Conservation (phyloP, 2,797 vertebrate genomes). For the Streptopelia turtur region DNA sequence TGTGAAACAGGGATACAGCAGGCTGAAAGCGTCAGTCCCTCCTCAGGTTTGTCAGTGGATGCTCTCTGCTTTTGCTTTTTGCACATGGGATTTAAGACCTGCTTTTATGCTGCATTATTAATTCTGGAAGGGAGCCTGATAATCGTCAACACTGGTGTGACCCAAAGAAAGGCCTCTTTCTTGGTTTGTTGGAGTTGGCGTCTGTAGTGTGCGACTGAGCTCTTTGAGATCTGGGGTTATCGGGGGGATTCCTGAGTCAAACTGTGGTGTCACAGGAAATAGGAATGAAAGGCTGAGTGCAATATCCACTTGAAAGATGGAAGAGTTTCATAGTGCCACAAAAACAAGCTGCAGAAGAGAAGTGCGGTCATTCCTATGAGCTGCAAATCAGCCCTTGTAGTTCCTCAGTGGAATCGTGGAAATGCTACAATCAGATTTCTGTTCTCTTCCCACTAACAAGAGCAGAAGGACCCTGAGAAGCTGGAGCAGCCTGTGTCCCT, state of each 20-base stretch:
- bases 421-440: not conserved
- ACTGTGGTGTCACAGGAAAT: not conserved
- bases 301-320: not conserved
- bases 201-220: not conserved
- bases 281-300: not conserved
- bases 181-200: not conserved
- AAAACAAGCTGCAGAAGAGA: not conserved
- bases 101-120: not conserved
- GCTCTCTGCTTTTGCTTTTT: not conserved
- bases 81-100: not conserved
- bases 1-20: fast-evolving
- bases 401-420: not conserved
- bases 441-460: not conserved
- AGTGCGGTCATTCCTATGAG: not conserved
- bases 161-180: not conserved
- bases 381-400: not conserved
- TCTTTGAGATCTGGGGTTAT: not conserved
- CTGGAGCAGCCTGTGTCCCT: not conserved
- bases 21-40: not conserved
- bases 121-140: not conserved
- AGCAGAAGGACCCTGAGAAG: not conserved
- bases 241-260: not conserved
- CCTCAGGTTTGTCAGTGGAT: not conserved
- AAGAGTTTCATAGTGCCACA: not conserved
- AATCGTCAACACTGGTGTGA: not conserved